These are phyloP conservation scores for Aethina tumida DNA, from an alignment of 1,140 invertebrate species.

Conservation along the genomic window DNA sequence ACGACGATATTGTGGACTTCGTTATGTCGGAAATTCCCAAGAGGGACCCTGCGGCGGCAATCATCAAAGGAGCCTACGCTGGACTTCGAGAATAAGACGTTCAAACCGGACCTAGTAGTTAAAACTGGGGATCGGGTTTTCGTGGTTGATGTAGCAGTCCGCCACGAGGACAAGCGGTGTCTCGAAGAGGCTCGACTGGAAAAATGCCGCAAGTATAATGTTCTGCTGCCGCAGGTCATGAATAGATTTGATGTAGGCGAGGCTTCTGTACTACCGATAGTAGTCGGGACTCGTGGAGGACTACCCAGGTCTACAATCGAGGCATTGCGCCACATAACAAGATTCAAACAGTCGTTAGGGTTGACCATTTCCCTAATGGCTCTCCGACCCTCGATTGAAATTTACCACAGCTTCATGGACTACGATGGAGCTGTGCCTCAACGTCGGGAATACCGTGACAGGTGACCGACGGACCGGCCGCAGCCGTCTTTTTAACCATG, in stretches of 20 bases:
- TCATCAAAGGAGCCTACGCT: constrained; percentile 13
- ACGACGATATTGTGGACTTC: constrained; percentile 24
- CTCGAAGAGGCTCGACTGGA: constrained; percentile 14
- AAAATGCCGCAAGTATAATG: constrained; percentile 21
- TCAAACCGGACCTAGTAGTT: constrained; percentile 23
- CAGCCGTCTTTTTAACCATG: too few species aligned
- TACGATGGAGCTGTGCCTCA: too few species aligned
- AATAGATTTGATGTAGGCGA: constrained; percentile 3
- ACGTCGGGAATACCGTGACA: too few species aligned
- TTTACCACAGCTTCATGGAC: constrained; percentile 26
- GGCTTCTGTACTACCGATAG: constrained; percentile 24
- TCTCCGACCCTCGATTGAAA: constrained; percentile 25
- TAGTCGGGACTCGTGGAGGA: constrained; percentile 30
- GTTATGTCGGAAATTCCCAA: constrained; percentile 12
- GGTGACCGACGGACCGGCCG: too few species aligned
- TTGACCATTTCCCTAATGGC: constrained; percentile 30
- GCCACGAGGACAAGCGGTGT: constrained; percentile 25
- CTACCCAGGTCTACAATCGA: constrained; percentile 23
- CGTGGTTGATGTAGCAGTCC: constrained; percentile 31
- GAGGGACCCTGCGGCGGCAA: constrained; percentile 8
- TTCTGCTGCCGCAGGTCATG: constrained; percentile 14
- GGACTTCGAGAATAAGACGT: constrained; percentile 10
- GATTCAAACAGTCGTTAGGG: too few species aligned
- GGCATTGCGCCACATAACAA: constrained; percentile 16
- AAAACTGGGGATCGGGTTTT: constrained; percentile 14